Percentiles rank a stretch among this genome's conserved stretches.
Evolutionary conservation across 2,888 invertebrate genomes (phyloP).

Genomic region (Cylindroiulus punctatus): DNA sequence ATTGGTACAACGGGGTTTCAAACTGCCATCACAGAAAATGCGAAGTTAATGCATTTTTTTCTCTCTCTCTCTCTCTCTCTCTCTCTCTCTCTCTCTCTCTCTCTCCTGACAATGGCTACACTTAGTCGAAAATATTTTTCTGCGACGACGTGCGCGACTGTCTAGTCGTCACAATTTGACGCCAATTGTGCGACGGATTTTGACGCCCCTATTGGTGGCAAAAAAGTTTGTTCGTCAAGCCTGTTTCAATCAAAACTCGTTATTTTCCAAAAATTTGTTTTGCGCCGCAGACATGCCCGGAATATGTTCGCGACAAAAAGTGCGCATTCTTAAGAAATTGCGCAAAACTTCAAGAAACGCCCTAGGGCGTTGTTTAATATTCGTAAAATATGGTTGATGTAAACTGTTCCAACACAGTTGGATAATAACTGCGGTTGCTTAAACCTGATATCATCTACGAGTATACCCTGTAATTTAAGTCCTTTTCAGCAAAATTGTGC

Average conservation of each 20-base stretch:
- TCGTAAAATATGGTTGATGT: not conserved
- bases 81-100: too few species aligned
- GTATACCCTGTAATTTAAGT: too few species aligned
- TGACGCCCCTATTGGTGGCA: constrained; percentile 12
- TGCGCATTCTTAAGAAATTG: not conserved
- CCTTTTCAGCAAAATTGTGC: too few species aligned
- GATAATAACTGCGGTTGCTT: too few species aligned
- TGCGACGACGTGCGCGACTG: not conserved
- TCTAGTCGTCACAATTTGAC: constrained; percentile 34
- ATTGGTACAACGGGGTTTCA: not conserved
- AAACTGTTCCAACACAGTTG: not conserved
- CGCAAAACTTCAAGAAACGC: not conserved
- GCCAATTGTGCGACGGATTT: constrained; percentile 19
- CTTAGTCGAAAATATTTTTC: constrained; percentile 1
- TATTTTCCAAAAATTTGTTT: constrained; percentile 10
- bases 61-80: too few species aligned
- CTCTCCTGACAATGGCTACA: not conserved
- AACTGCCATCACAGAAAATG: not conserved
- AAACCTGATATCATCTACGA: too few species aligned
- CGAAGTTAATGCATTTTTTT: not conserved
- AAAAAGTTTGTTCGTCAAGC: not conserved
- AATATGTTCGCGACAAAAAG: not conserved
- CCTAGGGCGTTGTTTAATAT: too few species aligned
- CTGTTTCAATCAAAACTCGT: constrained; percentile 25
- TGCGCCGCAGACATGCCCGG: not conserved